These are phyloP conservation scores for Sciurus niger DNA, from an alignment of 2,113 vertebrate genomes.

Conservation along the genomic window DNA sequence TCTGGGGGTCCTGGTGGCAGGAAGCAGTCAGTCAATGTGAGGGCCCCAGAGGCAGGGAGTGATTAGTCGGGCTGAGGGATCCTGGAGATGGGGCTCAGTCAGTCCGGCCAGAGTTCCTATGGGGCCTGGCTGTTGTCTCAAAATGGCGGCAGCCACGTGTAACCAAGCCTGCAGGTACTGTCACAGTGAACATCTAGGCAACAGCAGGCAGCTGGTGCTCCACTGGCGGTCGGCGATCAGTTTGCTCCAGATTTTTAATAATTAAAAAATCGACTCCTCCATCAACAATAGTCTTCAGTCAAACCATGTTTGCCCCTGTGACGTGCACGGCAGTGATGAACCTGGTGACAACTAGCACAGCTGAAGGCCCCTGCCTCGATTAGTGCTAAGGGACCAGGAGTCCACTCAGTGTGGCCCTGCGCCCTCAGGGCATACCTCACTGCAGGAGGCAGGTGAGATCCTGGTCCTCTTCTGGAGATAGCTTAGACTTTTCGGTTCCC, in stretches of 20 bases:
- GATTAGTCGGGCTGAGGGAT: too few relatives aligned
- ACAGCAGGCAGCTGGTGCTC: too few relatives aligned
- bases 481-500: slow-evolving; percentile 27
- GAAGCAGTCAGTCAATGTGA: too few relatives aligned
- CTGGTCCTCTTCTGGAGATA: slow-evolving; percentile 1
- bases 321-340: not conserved
- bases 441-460: not conserved
- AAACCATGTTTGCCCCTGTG: not conserved
- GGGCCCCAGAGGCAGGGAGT: too few relatives aligned
- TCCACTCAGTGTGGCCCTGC: not conserved
- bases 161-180: too few relatives aligned
- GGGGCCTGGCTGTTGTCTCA: too few relatives aligned
- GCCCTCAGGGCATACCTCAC: not conserved
- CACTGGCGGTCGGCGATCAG: too few relatives aligned
- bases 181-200: too few relatives aligned
- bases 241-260: not conserved
- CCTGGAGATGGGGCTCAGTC: too few relatives aligned
- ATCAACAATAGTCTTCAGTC: not conserved
- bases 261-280: not conserved
- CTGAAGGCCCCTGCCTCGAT: not conserved
- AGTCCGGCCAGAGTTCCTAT: too few relatives aligned
- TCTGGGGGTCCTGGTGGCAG: too few relatives aligned
- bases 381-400: not conserved
- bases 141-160: too few relatives aligned
- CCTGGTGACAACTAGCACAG: not conserved